Conservation (phyloP, 2,888 invertebrate species). For the Trisateles emortualis region DNA sequence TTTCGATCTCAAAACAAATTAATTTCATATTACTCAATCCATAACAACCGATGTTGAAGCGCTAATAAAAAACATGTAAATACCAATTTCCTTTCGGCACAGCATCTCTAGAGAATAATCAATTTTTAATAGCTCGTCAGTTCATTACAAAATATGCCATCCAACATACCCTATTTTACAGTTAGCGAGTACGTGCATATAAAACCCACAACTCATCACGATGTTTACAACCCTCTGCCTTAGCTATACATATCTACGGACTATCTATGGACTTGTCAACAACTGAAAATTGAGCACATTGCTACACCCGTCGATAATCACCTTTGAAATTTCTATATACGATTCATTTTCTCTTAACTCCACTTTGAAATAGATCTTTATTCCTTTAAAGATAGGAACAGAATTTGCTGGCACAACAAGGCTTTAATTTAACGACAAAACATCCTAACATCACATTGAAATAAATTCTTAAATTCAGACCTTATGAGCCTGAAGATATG, state of each 20-base stretch:
- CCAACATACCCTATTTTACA: neutral
- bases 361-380: constrained; percentile 83
- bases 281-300: constrained; percentile 61
- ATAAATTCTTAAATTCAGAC: constrained; percentile 14
- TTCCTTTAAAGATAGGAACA: constrained; percentile 82
- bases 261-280: constrained; percentile 62
- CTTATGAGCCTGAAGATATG: constrained; percentile 9
- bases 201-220: constrained; percentile 48
- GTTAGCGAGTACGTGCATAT: neutral
- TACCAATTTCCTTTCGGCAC: too few relatives aligned
- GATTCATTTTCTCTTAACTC: constrained; percentile 79
- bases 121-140: too few relatives aligned
- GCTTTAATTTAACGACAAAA: constrained; percentile 37
- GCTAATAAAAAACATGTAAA: too few relatives aligned
- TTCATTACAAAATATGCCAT: too few relatives aligned
- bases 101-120: too few relatives aligned
- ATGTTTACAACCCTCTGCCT: constrained; percentile 65
- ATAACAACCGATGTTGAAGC: too few relatives aligned
- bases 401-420: constrained; percentile 84
- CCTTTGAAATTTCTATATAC: constrained; percentile 70
- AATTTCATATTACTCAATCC: too few relatives aligned
- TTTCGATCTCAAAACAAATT: too few relatives aligned
- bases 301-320: constrained; percentile 57
- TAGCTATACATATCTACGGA: constrained; percentile 47
- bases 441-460: constrained; percentile 29